Evolutionary conservation across 2,888 invertebrate species (phyloP).

Genomic region (Polymixis flavicincta): DNA sequence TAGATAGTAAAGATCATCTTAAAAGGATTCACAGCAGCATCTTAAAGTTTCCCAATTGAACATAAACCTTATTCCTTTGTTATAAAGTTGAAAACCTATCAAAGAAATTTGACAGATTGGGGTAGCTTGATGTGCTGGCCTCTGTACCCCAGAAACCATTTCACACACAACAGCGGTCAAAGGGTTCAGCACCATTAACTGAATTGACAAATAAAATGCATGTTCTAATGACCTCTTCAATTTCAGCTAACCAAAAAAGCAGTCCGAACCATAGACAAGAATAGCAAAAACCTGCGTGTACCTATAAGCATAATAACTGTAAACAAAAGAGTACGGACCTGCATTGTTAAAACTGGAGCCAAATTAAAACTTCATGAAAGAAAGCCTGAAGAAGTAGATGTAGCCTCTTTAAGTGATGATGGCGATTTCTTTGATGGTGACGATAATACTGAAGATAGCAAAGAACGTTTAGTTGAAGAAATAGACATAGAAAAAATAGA

Average conservation of each 20-base stretch:
- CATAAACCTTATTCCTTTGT: not conserved
- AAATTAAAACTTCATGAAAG: constrained; percentile 44
- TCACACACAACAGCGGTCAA: too few relatives aligned
- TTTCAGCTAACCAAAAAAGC: constrained; percentile 72
- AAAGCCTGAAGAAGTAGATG: constrained; percentile 48
- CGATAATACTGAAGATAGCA: constrained; percentile 40
- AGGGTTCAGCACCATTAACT: too few relatives aligned
- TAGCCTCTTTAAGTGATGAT: constrained; percentile 54
- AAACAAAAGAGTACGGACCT: constrained; percentile 69
- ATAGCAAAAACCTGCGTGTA: constrained; percentile 69
- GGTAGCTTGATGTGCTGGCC: too few relatives aligned
- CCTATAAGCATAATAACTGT: constrained; percentile 68
- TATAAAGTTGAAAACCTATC: too few relatives aligned
- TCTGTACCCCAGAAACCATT: too few relatives aligned
- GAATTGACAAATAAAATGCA: too few relatives aligned
- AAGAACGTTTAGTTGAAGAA: constrained; percentile 43
- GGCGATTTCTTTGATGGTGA: constrained; percentile 41
- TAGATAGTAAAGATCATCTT: not conserved
- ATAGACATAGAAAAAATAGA: constrained; percentile 54
- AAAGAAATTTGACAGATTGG: too few relatives aligned
- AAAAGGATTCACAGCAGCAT: not conserved
- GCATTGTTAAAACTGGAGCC: constrained; percentile 59
- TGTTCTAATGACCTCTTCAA: not conserved
- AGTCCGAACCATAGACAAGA: constrained; percentile 72
- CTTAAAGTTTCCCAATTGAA: not conserved